Conservation (phyloP, 2,113 vertebrate species). For the Dasypus novemcinctus region DNA sequence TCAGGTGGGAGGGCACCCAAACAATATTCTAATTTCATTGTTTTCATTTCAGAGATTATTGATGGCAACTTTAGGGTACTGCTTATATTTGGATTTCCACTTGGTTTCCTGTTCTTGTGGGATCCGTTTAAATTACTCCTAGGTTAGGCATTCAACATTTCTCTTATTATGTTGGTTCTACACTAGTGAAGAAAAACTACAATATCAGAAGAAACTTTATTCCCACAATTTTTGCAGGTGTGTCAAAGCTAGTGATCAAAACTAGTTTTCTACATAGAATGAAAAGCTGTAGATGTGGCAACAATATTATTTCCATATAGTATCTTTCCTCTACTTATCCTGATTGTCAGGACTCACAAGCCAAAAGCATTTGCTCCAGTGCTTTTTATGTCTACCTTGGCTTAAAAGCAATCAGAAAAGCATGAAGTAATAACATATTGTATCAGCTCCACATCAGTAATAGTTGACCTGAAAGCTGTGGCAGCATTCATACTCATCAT, state of each 20-base stretch:
- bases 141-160: constrained; percentile 19
- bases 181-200: not conserved
- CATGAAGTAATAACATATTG: not conserved
- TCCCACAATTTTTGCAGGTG: not conserved
- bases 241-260: constrained; percentile 19
- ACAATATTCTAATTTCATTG: constrained; percentile 75
- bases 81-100: constrained; percentile 72
- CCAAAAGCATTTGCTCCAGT: not conserved
- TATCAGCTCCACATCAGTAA: not conserved
- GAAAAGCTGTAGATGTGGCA: not conserved
- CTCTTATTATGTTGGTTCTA: constrained; percentile 11
- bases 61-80: constrained; percentile 62
- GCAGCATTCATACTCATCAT: not conserved
- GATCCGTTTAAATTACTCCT: constrained; percentile 56
- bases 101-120: constrained; percentile 70
- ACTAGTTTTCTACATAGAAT: not conserved
- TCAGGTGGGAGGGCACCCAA: constrained; percentile 63
- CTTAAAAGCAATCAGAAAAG: not conserved
- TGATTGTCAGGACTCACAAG: not conserved
- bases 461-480: not conserved
- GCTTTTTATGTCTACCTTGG: not conserved
- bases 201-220: constrained; percentile 18
- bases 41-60: constrained; percentile 72
- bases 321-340: not conserved
- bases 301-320: not conserved